These are phyloP conservation scores for Trogon melanurus DNA, from an alignment of 2,113 vertebrate genomes.

Conservation along the genomic window DNA sequence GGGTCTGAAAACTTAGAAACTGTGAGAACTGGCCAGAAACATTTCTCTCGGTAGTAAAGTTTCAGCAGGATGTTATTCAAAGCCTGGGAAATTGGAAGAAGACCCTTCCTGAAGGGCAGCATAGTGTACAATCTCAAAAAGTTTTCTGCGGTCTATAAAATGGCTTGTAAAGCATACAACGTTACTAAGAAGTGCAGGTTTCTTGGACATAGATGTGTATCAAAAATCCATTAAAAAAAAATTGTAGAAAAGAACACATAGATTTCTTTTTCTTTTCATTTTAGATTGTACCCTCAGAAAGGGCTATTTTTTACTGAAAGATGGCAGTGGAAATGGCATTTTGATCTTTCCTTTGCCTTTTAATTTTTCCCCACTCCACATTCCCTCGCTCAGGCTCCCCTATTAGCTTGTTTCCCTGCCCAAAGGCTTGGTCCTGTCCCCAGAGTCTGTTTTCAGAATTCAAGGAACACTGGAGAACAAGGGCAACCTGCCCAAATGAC, in stretches of 20 bases:
- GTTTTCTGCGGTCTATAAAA: background rate
- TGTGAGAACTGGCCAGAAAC: background rate
- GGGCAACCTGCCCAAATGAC: background rate
- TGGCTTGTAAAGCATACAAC: background rate
- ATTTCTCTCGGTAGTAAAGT: background rate
- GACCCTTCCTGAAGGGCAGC: background rate
- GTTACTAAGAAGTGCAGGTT: background rate
- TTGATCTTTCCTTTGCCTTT: background rate
- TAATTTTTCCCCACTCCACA: background rate
- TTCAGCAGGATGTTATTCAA: background rate
- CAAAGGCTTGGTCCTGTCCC: background rate
- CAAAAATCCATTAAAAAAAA: background rate
- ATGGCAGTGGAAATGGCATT: background rate
- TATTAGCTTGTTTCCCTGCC: background rate
- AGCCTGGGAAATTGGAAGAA: background rate
- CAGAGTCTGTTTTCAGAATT: background rate
- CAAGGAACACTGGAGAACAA: background rate
- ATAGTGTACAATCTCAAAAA: background rate
- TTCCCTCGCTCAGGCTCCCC: accelerated
- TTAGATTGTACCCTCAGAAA: background rate
- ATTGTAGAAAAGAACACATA: background rate
- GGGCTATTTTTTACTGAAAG: background rate
- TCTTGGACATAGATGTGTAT: background rate
- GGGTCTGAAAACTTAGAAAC: background rate
- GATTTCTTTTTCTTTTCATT: background rate